phyloP scores from a whole-genome alignment of 64 coral and sea anemone genomes.

The Stichodactyla mertensii region DNA sequence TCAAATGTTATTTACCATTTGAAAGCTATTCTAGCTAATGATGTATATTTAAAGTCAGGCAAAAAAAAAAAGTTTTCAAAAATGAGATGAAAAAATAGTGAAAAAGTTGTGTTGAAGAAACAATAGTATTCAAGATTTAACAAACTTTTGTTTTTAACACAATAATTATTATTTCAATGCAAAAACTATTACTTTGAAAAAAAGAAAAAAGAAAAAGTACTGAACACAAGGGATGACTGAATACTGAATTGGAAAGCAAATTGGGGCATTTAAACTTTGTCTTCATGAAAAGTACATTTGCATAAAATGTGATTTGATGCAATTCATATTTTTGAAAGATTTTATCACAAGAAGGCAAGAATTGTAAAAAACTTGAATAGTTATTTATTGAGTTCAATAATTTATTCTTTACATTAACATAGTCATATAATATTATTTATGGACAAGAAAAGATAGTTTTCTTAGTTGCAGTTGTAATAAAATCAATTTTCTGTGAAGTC shows the following conservation, averaged over 20 bases:
- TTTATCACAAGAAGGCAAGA: neutral
- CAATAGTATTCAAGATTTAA: too few relatives aligned
- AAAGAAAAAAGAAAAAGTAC: neutral
- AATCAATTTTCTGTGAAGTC: neutral
- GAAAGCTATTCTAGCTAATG: too few relatives aligned
- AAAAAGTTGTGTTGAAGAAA: too few relatives aligned
- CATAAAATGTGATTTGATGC: neutral
- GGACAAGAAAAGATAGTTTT: neutral
- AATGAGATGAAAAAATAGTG: too few relatives aligned
- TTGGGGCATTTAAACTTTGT: neutral
- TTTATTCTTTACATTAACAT: slow-evolving; percentile 8
- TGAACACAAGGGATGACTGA: neutral
- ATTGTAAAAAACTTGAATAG: neutral
- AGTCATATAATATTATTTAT: slow-evolving; percentile 15
- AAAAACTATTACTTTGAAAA: neutral
- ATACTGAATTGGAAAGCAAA: neutral
- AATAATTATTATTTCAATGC: neutral
- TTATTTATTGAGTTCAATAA: slow-evolving; percentile 18
- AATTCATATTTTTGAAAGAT: neutral
- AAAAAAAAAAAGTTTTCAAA: too few relatives aligned
- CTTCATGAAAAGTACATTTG: neutral
- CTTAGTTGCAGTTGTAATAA: neutral
- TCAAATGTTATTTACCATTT: too few relatives aligned
- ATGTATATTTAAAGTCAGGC: too few relatives aligned
- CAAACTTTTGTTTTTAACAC: neutral